These are phyloP conservation scores for Morbakka virulenta DNA, from an alignment of 30 jellyfish, hydroid and myxozoan species.

Conservation along the genomic window DNA sequence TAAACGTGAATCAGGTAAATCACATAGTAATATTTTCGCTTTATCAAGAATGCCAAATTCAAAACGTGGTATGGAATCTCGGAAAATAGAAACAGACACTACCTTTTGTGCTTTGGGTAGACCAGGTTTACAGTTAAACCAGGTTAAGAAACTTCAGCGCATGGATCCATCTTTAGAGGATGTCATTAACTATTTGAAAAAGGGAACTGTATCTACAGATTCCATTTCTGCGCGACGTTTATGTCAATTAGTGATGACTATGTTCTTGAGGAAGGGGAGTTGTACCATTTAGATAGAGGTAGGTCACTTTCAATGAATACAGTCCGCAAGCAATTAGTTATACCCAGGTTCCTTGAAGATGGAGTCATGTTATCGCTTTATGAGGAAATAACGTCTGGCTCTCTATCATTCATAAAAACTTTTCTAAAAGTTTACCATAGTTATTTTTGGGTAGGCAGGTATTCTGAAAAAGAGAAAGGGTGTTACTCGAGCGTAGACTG, in stretches of 20 bases:
- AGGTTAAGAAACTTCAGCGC: conserved; percentile 1
- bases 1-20: conserved; percentile 43
- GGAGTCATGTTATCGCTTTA: conserved; percentile 39
- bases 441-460: conserved; percentile 60
- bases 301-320: conserved; percentile 18
- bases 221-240: no score
- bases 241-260: conserved; percentile 56
- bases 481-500: conserved; percentile 56
- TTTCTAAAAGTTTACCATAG: conserved; percentile 5
- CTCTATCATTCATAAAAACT: not conserved
- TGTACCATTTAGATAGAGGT: conserved; percentile 40
- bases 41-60: conserved; percentile 41
- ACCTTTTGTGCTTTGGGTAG: conserved; percentile 1
- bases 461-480: conserved; percentile 34
- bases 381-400: not conserved
- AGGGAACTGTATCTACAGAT: no score
- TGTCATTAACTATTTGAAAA: not conserved
- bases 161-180: conserved; percentile 19
- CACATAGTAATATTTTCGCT: conserved; percentile 35
- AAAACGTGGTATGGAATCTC: no score
- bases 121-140: conserved; percentile 30
- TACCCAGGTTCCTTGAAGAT: conserved; percentile 30
- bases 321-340: no score
- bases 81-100: not conserved
- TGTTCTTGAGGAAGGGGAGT: conserved; percentile 32